Evolutionary conservation across 2,888 invertebrate species (phyloP).

Genomic region (Agrochola circellaris): DNA sequence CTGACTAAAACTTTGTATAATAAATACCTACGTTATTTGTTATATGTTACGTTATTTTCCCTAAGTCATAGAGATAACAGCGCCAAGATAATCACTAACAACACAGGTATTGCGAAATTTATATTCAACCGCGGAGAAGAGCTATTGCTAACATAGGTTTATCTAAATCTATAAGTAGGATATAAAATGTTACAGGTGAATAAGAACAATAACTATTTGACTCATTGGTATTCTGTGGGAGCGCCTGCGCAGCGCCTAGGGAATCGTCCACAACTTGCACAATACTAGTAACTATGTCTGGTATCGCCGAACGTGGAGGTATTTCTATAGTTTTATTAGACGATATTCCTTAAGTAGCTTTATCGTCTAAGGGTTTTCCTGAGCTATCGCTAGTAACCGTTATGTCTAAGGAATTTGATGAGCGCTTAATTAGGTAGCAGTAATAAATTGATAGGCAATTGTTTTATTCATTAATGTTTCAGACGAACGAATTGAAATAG

Average conservation of each 20-base stretch:
- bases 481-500: slow-evolving; percentile 22
- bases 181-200: slow-evolving; percentile 43
- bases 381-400: slow-evolving; percentile 11
- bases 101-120: neutral
- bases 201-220: slow-evolving; percentile 40
- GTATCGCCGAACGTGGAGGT: slow-evolving; percentile 24
- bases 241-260: slow-evolving; percentile 25
- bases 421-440: slow-evolving; percentile 23
- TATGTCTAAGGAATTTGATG: slow-evolving; percentile 21
- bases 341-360: neutral
- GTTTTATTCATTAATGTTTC: slow-evolving; percentile 35
- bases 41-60: neutral
- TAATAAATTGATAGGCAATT: neutral
- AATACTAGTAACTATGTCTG: slow-evolving; percentile 22
- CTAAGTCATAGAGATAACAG: too few relatives aligned
- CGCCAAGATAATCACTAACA: neutral
- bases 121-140: slow-evolving; percentile 11
- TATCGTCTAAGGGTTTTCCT: neutral
- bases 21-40: neutral
- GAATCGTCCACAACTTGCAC: slow-evolving; percentile 29
- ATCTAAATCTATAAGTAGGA: slow-evolving; percentile 17
- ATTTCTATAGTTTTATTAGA: slow-evolving; percentile 35
- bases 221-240: slow-evolving; percentile 49
- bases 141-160: neutral
- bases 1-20: neutral